Base-by-base conservation (phyloP, 2,113 vertebrate species). In the Typhlomys cinereus region DNA sequence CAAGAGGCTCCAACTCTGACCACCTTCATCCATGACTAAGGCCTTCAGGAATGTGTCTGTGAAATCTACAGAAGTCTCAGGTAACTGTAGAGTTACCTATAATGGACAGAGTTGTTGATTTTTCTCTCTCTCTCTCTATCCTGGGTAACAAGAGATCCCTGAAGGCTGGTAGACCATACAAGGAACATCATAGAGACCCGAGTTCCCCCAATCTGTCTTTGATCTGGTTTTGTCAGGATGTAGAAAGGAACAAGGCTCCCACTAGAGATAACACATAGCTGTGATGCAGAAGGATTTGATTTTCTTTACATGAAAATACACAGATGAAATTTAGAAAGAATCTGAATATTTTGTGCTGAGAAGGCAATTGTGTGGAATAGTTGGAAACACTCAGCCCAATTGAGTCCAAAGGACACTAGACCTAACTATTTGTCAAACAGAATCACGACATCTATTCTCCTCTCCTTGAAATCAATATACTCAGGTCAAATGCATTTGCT, bases 21-120 rank as follows among this genome's bases (percentile, higher is more conserved):
- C 34, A 54, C 80, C 91, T 90, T 50, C 39, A 25, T 20, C 79
- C 34, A 31, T 82, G 78, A 83, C 89, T 29, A 34, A 11, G 46
- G 36, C 69, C 87, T 78, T 92, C 8, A 89, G 86, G 89, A 92
- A 96, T 91, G 93, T 57, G 66, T 62, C 84, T 92, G 70, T 62
- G 67, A 62, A 59, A 92, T 75, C 15, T 62, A 76, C 50, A 73
- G 48, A 36, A 73, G 64, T 59, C 88, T 85, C 69, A 59, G 52
- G 88, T n/a, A n/a, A n/a, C n/a, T n/a, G n/a, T n/a, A n/a, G n/a
- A n/a, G n/a, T n/a, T n/a, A n/a, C n/a, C n/a, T n/a, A n/a, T 17
- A 57, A 69, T 27, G 71, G n/a, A 84, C 29, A n/a, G 48, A 89
- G 46, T 62, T 81, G 44, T 4, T 14, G 44, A 44, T 27, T 74